A percentile compares a stretch with the other conserved stretches of the same genome.
These are phyloP conservation scores for Drosophila rellima DNA, from an alignment of 2,888 invertebrate species.

Conservation along the genomic window DNA sequence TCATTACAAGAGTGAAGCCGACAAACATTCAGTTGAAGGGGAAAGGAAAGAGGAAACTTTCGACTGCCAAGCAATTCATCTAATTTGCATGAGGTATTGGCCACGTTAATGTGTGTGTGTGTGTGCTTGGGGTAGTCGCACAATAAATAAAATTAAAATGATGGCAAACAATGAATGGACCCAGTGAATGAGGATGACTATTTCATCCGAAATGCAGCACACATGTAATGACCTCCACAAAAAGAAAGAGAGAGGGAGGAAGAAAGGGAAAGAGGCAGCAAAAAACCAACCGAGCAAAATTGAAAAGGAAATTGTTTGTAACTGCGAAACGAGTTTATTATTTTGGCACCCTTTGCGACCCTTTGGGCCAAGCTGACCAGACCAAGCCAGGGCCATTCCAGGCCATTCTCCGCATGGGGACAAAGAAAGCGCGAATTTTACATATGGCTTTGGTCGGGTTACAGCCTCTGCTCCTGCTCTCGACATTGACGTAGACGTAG, in stretches of 20 bases:
- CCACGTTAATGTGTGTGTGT: constrained; percentile 34
- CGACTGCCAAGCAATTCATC: constrained; percentile 83
- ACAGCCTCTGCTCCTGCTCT: not conserved
- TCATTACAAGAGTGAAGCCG: constrained; percentile 75
- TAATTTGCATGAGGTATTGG: constrained; percentile 83
- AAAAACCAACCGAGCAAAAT: constrained; percentile 75
- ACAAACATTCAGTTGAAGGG: constrained; percentile 20
- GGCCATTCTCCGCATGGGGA: constrained; percentile 14
- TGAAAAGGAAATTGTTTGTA: constrained; percentile 85
- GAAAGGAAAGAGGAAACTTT: not conserved
- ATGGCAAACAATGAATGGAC: constrained; percentile 83
- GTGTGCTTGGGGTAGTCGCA: constrained; percentile 76
- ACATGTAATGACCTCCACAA: constrained; percentile 81
- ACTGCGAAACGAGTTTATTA: constrained; percentile 85
- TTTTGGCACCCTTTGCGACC: constrained; percentile 83
- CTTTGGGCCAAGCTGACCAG: not conserved
- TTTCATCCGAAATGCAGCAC: constrained; percentile 77
- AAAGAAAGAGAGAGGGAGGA: constrained; percentile 23
- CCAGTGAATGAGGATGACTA: constrained; percentile 51
- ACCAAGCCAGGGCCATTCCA: constrained; percentile 13
- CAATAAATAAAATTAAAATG: constrained; percentile 86
- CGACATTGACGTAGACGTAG: constrained; percentile 1
- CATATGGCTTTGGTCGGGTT: constrained; percentile 56
- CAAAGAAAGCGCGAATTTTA: constrained; percentile 83
- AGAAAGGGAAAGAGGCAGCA: constrained; percentile 18